phyloP scores from a whole-genome alignment of 2,113 vertebrate species.

The Bucco capensis region DNA sequence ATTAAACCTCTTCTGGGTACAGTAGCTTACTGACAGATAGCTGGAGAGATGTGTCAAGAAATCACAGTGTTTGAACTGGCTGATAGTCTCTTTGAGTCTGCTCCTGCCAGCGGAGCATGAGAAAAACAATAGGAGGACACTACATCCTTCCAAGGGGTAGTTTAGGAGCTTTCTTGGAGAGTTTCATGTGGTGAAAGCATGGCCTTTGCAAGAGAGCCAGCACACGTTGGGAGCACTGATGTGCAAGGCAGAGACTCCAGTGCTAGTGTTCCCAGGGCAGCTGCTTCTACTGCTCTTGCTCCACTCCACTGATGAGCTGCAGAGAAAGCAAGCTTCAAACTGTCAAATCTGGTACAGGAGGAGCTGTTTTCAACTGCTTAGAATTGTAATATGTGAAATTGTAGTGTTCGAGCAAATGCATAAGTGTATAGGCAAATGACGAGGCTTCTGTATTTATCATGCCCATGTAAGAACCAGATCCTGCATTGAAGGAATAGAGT shows the following conservation, averaged over 20 bases:
- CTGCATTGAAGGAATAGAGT: too few species aligned
- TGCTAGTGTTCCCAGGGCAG: rapidly evolving
- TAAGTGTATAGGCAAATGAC: not conserved
- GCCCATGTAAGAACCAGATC: not conserved
- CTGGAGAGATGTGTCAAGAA: not conserved
- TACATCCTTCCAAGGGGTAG: not conserved
- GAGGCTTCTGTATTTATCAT: not conserved
- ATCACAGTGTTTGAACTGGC: not conserved
- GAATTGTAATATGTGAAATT: not conserved
- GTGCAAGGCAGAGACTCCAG: not conserved
- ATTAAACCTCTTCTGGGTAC: not conserved
- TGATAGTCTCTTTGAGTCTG: not conserved
- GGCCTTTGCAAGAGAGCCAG: not conserved
- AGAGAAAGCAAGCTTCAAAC: not conserved
- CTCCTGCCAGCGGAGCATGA: not conserved
- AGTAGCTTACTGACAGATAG: not conserved
- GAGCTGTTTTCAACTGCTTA: not conserved
- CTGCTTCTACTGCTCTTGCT: rapidly evolving
- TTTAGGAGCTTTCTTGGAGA: not conserved
- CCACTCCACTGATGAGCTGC: not conserved
- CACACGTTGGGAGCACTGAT: rapidly evolving
- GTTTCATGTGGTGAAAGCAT: not conserved
- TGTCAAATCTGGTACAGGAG: not conserved
- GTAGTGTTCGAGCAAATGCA: not conserved
- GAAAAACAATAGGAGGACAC: not conserved